Percentiles rank a stretch among this genome's conserved stretches.
phyloP scores from a whole-genome alignment of 2,888 invertebrate species.

The Orchesella flavescens region DNA sequence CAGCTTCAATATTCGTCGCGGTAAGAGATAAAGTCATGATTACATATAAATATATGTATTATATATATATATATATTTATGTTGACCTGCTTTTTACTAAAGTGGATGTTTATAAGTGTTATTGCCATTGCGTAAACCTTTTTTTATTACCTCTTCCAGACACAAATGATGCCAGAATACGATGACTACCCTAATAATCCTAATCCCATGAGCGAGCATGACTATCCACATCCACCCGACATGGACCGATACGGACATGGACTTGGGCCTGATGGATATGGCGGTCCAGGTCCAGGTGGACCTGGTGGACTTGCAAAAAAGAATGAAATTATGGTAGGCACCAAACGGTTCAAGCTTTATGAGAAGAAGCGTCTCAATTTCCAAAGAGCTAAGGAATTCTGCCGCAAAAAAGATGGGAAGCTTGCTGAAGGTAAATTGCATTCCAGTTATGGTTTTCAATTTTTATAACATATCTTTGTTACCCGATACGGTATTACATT shows the following conservation, averaged over 20 bases:
- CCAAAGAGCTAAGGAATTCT: constrained; percentile 68
- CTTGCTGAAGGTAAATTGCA: constrained; percentile 61
- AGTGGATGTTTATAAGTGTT: background rate
- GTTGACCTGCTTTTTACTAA: too few species aligned
- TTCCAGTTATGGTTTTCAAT: background rate
- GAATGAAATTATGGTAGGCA: constrained; percentile 62
- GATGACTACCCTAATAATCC: constrained; percentile 30
- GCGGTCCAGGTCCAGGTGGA: background rate
- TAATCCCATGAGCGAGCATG: background rate
- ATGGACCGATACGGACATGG: constrained; percentile 17
- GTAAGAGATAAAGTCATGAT: too few species aligned
- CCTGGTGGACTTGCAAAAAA: constrained; percentile 29
- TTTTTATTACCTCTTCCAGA: constrained; percentile 11
- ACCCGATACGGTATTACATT: too few species aligned
- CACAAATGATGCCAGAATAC: constrained; percentile 29
- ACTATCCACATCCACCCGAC: background rate
- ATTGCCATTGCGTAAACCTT: background rate
- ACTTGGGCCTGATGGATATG: background rate
- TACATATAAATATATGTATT: too few species aligned
- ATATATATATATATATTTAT: too few species aligned
- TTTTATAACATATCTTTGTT: too few species aligned
- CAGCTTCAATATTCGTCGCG: too few species aligned
- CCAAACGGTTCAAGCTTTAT: constrained; percentile 69
- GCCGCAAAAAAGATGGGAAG: constrained; percentile 66
- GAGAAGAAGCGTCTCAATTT: constrained; percentile 69